A percentile compares a stretch with the other conserved stretches of the same genome.
Conservation (phyloP, 1,140 invertebrate genomes). For the Eumeta japonica region DNA sequence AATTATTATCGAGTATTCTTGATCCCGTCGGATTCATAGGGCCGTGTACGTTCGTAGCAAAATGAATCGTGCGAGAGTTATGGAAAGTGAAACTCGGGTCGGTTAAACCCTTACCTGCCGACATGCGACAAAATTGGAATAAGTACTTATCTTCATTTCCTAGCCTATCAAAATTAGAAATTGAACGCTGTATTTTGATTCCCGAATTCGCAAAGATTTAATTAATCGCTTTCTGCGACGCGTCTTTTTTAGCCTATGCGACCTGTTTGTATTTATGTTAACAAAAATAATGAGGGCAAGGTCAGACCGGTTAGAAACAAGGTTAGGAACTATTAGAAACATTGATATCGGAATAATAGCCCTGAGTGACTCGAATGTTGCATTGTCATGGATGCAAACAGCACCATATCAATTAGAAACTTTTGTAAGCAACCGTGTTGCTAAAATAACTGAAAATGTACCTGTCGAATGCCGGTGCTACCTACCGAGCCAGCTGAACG, state of each 20-base stretch:
- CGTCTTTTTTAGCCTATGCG: no score
- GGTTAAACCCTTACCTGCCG: no score
- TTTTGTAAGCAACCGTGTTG: constrained; percentile 33
- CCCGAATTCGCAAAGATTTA: background rate
- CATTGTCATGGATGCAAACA: constrained; percentile 27
- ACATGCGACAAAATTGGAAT: constrained; percentile 2
- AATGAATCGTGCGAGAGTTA: constrained; percentile 9
- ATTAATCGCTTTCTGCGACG: no score
- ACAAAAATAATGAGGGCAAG: no score
- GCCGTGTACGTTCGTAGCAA: constrained; percentile 8
- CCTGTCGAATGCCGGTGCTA: constrained; percentile 9
- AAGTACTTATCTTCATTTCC: background rate
- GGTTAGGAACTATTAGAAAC: no score
- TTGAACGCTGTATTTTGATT: constrained; percentile 1
- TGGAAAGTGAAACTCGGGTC: constrained; percentile 10
- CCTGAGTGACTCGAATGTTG: constrained; percentile 31
- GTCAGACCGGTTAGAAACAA: no score
- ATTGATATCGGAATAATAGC: no score
- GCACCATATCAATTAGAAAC: constrained; percentile 20
- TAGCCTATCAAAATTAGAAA: constrained; percentile 1
- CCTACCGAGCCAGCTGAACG: constrained; percentile 12
- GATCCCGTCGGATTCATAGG: constrained; percentile 12
- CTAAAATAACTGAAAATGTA: constrained; percentile 20
- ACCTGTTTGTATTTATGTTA: no score
- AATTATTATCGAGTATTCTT: constrained; percentile 2